Base-by-base conservation (phyloP, 2,113 vertebrate species). In the Paralichthys olivaceus region DNA sequence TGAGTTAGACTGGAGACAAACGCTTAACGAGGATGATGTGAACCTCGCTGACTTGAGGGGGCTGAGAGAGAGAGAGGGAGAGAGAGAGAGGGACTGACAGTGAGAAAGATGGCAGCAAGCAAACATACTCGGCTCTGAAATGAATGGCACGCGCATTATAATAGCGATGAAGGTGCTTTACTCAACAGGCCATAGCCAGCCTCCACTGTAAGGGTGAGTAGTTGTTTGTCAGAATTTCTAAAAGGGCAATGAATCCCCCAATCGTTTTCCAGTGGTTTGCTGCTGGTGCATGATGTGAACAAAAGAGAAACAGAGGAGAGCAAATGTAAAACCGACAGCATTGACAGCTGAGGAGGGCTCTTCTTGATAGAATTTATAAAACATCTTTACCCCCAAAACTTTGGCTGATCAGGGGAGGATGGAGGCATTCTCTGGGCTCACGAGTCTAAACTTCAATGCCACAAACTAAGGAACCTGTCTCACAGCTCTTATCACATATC, bases 1-100 rank as follows among this genome's bases (percentile, higher is more conserved):
- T 94, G 95, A 97, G 96, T 97, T 96, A 95, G 94, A 96, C 95
- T 96, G 95, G 95, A 96, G 95, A 91, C 96, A 95, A 96, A 97
- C 95, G 95, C 96, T 96, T 97, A 97, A 98, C 95, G 96, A 96
- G 96, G 95, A 96, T 95, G 95, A 96, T 96, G 95, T 96, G 95
- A 96, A 96, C 95, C 96, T 96, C 55, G 29, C 83, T 93, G 96
- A 96, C 96, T 96, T 95, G 90, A 92, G 84, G 90, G 79, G 87
- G 82, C 80, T 73, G 77, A 72, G 73, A 71, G 72, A 40, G 59
- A 14, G 34, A 62, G 32, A 40, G 26, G 25, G 58, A 37, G 29
- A 60, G 29, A 22, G 58, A 23, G 59, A 25, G 37, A 63, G 61
- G 19, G 79, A 77, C 60, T 80, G 87, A 88, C 74, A 79, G 69